phyloP scores from a whole-genome alignment of 2,113 vertebrate genomes.

The Rallus limicola region DNA sequence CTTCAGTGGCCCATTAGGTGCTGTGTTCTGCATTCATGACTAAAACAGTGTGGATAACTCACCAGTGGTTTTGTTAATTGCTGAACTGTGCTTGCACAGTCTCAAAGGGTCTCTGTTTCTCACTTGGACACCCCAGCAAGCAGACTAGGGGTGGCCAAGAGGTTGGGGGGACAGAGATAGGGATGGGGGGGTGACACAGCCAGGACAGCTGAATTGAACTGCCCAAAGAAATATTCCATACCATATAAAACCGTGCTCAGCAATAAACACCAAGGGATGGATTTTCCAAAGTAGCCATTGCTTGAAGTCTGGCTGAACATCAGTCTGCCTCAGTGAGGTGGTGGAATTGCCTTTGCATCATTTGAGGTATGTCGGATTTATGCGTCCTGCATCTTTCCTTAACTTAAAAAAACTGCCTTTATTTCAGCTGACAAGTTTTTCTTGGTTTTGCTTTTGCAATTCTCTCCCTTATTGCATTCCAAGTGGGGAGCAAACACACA shows the following conservation, averaged over 20 bases:
- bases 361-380: neutral
- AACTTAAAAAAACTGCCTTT: neutral
- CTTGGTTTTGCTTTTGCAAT: neutral
- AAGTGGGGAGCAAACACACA: neutral
- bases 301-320: neutral
- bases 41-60: neutral
- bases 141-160: neutral
- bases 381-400: neutral
- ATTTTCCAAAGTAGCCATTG: neutral
- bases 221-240: neutral
- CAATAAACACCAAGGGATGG: neutral
- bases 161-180: no score
- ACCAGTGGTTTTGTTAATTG: neutral
- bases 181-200: neutral
- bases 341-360: neutral
- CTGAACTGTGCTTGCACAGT: neutral
- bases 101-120: neutral
- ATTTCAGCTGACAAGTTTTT: neutral
- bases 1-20: neutral
- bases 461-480: neutral
- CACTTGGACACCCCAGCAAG: accelerated
- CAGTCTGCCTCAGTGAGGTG: neutral
- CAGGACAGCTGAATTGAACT: neutral
- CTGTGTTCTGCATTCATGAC: neutral
- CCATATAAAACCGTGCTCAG: accelerated